A percentile compares a stretch with the other conserved stretches of the same genome.
Evolutionary conservation across 1,140 invertebrate species (phyloP).

Genomic region (Myzus persicae): DNA sequence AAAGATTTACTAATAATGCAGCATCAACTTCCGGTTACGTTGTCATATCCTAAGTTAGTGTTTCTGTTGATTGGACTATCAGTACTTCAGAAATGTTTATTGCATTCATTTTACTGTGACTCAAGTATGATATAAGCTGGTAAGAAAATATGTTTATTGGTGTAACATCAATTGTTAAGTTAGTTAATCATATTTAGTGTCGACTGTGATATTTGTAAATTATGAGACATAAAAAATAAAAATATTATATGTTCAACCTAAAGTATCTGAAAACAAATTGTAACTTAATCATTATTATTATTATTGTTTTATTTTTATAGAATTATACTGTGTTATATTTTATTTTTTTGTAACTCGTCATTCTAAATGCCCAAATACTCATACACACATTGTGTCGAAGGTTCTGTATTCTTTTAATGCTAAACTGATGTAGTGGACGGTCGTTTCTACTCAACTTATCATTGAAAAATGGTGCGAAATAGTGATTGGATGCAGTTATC

Average conservation of each 20-base stretch:
- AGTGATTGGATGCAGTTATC: background rate
- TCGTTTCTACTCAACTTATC: background rate
- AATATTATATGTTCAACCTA: background rate
- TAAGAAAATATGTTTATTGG: background rate
- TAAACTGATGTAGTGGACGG: background rate
- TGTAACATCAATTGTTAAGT: background rate
- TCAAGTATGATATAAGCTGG: background rate
- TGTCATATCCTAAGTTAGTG: background rate
- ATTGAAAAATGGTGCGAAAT: background rate
- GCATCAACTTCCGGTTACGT: conserved; percentile 34
- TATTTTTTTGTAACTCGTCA: background rate
- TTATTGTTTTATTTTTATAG: background rate
- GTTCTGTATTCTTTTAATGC: background rate
- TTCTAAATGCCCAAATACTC: background rate
- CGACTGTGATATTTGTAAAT: background rate
- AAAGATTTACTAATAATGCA: conserved; percentile 33
- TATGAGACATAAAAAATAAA: background rate
- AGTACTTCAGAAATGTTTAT: background rate
- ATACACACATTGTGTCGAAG: background rate
- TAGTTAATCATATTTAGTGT: background rate
- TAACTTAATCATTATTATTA: background rate
- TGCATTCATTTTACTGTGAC: background rate
- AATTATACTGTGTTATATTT: background rate
- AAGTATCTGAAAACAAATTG: background rate
- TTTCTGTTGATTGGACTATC: background rate